phyloP scores from a whole-genome alignment of 2,797 vertebrate species.

The Erpetoichthys calabaricus region DNA sequence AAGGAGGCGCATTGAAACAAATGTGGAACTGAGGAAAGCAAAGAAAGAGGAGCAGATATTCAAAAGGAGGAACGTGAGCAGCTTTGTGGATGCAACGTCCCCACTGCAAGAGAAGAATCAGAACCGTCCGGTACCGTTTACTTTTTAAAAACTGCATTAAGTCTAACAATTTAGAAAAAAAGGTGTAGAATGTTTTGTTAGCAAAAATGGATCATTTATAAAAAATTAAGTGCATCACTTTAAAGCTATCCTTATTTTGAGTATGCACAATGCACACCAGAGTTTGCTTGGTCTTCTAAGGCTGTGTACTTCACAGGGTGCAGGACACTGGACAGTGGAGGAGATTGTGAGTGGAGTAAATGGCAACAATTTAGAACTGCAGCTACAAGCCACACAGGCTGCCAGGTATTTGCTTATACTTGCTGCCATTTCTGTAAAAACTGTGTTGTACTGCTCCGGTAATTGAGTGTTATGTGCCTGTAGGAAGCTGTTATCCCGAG shows the following conservation, averaged over 20 bases:
- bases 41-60: conserved; percentile 95
- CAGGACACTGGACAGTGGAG: conserved; percentile 76
- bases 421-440: neutral
- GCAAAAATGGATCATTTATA: neutral
- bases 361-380: conserved; percentile 53
- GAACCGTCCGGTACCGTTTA: conserved; percentile 58
- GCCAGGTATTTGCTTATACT: conserved; percentile 61
- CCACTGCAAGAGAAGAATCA: conserved; percentile 80
- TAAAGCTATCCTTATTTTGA: too few species aligned
- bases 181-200: neutral
- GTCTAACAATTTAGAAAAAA: neutral
- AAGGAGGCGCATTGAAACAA: conserved; percentile 77
- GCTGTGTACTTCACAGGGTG: conserved; percentile 29
- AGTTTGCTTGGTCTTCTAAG: too few species aligned
- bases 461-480: neutral
- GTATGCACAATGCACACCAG: too few species aligned
- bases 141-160: neutral
- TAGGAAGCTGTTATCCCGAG: conserved; percentile 89
- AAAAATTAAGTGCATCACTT: neutral
- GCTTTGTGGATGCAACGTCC: conserved; percentile 70
- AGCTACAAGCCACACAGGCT: conserved; percentile 88
- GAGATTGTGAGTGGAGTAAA: conserved; percentile 76
- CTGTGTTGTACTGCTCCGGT: too few species aligned
- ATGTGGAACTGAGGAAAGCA: conserved; percentile 90
- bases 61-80: conserved; percentile 84